Conservation (phyloP, 2,113 vertebrate species). For the Vulpes vulpes region DNA sequence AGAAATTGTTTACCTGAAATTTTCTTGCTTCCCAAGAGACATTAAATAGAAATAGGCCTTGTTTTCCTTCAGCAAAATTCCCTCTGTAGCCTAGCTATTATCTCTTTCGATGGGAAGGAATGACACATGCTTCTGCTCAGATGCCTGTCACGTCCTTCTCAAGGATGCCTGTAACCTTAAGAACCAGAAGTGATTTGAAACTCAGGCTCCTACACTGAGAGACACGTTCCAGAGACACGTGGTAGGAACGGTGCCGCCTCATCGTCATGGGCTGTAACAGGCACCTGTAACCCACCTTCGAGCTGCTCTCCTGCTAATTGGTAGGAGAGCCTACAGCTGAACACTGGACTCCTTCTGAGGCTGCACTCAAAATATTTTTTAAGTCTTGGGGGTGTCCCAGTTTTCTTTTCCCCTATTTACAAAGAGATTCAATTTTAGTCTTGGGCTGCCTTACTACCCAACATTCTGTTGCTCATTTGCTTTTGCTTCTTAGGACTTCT, state of each 20-base stretch:
- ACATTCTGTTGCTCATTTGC: constrained; percentile 17
- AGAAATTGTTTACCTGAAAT: constrained; percentile 42
- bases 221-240: not conserved
- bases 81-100: not conserved
- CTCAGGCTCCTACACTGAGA: not conserved
- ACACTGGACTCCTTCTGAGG: not conserved
- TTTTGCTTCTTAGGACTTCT: constrained; percentile 52
- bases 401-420: not conserved
- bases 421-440: not conserved
- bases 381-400: not conserved
- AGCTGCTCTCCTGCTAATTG: not conserved
- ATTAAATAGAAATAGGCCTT: not conserved
- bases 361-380: not conserved
- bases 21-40: constrained; percentile 18
- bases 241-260: too few species aligned
- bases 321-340: not conserved
- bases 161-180: not conserved
- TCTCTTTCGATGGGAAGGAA: not conserved
- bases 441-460: not conserved
- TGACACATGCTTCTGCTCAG: not conserved
- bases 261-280: not conserved
- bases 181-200: not conserved
- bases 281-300: not conserved
- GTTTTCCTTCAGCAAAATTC: constrained; percentile 2
- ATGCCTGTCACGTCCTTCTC: not conserved